These are phyloP conservation scores for Brachyhypopomus gauderio DNA, from an alignment of 2,113 vertebrate genomes.

Conservation along the genomic window DNA sequence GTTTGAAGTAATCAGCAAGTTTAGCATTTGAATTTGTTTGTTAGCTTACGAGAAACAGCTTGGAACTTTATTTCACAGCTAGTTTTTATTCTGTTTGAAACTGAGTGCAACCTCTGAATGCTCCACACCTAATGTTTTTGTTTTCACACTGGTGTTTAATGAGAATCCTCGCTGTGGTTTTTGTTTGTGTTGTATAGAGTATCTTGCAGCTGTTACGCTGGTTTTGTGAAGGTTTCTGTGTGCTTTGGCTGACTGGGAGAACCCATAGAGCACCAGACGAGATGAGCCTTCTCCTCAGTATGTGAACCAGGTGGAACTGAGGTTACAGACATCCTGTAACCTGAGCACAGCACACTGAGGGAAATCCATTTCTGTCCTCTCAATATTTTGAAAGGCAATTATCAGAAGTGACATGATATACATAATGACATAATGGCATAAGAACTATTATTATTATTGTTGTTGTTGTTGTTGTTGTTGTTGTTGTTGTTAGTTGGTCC, in stretches of 20 bases:
- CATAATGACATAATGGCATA: constrained; percentile 30
- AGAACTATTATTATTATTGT: background rate
- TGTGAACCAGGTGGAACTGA: constrained; percentile 9
- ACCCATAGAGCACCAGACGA: background rate
- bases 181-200: constrained; percentile 7
- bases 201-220: background rate
- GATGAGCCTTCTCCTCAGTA: constrained; percentile 6
- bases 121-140: background rate
- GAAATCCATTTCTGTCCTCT: constrained; percentile 41
- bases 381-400: constrained; percentile 30
- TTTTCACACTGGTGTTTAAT: background rate
- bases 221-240: constrained; percentile 23
- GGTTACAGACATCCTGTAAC: constrained; percentile 29
- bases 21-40: constrained; percentile 3
- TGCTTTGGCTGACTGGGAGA: background rate
- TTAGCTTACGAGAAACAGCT: constrained; percentile 1
- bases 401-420: constrained; percentile 35
- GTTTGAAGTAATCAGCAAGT: background rate
- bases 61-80: constrained; percentile 11
- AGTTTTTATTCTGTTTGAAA: constrained; percentile 2
- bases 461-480: background rate
- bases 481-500: constrained; percentile 15
- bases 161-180: background rate
- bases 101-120: background rate
- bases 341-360: constrained; percentile 18